These are phyloP conservation scores for Triops longicaudatus DNA, from an alignment of 1,140 invertebrate genomes.

Conservation along the genomic window DNA sequence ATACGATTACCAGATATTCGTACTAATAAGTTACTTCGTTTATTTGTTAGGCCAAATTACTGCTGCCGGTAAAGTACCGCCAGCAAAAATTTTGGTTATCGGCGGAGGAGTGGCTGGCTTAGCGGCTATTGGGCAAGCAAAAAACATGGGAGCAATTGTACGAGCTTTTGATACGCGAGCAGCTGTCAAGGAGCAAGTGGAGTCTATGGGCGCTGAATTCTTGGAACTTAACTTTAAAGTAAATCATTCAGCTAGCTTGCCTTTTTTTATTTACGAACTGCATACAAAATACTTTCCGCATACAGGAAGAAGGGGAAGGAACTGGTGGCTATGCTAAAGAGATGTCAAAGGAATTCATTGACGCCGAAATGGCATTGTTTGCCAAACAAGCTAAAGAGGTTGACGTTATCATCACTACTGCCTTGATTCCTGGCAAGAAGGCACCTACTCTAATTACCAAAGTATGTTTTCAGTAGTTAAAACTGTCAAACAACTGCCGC, in stretches of 20 bases:
- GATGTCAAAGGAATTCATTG: conserved; percentile 81
- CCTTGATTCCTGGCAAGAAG: conserved; percentile 78
- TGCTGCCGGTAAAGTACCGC: conserved; percentile 74
- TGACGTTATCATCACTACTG: conserved; percentile 69
- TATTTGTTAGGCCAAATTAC: conserved; percentile 62
- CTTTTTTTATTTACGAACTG: not conserved
- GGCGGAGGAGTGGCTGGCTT: conserved; percentile 83
- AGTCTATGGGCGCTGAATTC: conserved; percentile 80
- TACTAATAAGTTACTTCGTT: not conserved
- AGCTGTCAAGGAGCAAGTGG: conserved; percentile 82
- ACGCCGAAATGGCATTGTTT: conserved; percentile 77
- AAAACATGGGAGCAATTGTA: conserved; percentile 81
- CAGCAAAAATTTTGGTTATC: conserved; percentile 75
- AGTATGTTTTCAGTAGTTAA: conserved; percentile 42
- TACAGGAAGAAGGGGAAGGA: conserved; percentile 72
- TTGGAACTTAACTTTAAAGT: conserved; percentile 65
- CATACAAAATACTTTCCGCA: not conserved
- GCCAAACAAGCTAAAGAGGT: conserved; percentile 71
- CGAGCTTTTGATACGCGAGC: conserved; percentile 77
- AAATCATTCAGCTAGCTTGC: conserved; percentile 20
- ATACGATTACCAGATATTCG: not conserved
- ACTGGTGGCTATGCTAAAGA: conserved; percentile 79
- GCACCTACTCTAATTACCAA: conserved; percentile 73
- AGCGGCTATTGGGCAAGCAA: conserved; percentile 73
- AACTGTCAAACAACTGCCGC: not conserved